Evolutionary conservation across 2,113 vertebrate genomes (phyloP).

Genomic region (Ranitomeya variabilis): DNA sequence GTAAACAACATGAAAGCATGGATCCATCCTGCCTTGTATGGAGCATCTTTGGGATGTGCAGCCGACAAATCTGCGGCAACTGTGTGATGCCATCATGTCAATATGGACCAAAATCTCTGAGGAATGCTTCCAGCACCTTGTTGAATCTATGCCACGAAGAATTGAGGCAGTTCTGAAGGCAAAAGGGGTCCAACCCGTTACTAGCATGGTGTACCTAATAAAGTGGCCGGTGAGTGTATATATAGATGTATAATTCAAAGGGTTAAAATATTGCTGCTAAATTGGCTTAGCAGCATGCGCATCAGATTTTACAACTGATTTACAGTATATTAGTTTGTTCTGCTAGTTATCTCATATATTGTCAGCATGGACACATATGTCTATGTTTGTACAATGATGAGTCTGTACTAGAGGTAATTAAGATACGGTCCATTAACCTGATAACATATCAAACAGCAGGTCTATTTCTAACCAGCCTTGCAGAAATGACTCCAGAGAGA

Average conservation of each 20-base stretch:
- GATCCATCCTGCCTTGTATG: too few relatives aligned
- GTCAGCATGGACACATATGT: slow-evolving; percentile 47
- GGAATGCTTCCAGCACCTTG: too few relatives aligned
- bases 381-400: slow-evolving; percentile 54
- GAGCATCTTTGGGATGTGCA: too few relatives aligned
- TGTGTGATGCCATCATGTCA: too few relatives aligned
- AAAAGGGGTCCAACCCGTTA: too few relatives aligned
- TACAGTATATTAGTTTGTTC: slow-evolving; percentile 39
- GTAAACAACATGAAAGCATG: too few relatives aligned
- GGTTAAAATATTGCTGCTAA: neutral
- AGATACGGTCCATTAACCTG: slow-evolving; percentile 47
- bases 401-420: slow-evolving; percentile 49
- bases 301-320: slow-evolving; percentile 34
- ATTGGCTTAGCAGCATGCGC: neutral
- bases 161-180: too few relatives aligned
- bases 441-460: slow-evolving; percentile 52
- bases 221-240: too few relatives aligned
- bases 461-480: slow-evolving; percentile 23
- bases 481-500: slow-evolving; percentile 37
- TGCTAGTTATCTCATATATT: slow-evolving; percentile 31
- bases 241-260: neutral
- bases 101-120: too few relatives aligned
- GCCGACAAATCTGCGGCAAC: too few relatives aligned
- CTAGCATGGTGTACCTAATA: too few relatives aligned
- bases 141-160: too few relatives aligned